Base-by-base conservation (phyloP, 2,888 invertebrate species). In the Ectemnius cavifrons region DNA sequence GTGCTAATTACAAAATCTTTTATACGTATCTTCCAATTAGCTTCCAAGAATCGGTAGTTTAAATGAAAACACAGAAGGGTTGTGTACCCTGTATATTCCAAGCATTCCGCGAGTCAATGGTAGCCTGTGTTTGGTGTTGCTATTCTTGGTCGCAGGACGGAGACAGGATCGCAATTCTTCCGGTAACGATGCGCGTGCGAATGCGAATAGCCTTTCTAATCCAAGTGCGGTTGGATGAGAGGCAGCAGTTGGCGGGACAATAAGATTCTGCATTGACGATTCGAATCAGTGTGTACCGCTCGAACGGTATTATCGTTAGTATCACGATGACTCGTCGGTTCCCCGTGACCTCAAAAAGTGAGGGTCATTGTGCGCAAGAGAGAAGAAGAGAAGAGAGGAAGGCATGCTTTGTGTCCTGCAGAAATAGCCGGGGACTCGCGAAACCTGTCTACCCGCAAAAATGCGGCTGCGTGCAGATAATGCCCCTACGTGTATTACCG, bases 381-480 rank as follows among this genome's bases (percentile, higher is more conserved):
- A 67, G 67, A 67, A 63, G 63, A 63, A 68, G 14, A 52, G 16
- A 56, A 59, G 6, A 2, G 63, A 46, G 11, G 65, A 27, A 67
- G 71, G 68, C 70, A 78, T 72, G 37, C 37, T 11, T 8, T 11
- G 37, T 11, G 37, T 8, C 37, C 37, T 37, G 37, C 37, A 37
- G 37, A 37, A 37, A 37, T 37, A 37, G 37, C 37, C 37, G 57
- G 67, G 70, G 67, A 68, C 62, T 63, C 60, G 71, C 60, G 71
- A 75, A 82, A 82, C 81, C 83, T 77, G 82, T 82, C 83, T 75
- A 63, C 59, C 80, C 67, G 75, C 74, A 85, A 86, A 86, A 87
- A 87, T 86, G 78, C 82, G 81, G 80, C 78, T 86, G 89, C 90
- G 90, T 90, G 90, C 90, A 89, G 89, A 88, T 90, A 90, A 90